Evolutionary conservation across 2,113 vertebrate species (phyloP).

Genomic region (Arenaria interpres): DNA sequence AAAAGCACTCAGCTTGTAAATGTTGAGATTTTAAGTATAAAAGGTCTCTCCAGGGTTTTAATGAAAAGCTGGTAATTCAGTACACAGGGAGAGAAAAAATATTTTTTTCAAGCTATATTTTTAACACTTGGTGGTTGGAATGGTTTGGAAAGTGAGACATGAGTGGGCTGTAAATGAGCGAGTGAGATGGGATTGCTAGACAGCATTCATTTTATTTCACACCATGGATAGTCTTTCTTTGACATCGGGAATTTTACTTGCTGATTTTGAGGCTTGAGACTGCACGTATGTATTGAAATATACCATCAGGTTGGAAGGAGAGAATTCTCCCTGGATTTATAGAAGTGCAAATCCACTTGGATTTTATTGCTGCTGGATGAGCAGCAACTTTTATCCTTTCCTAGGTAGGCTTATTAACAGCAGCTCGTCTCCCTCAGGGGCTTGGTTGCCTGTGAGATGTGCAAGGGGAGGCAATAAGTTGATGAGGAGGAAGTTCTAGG

Average conservation of each 20-base stretch:
- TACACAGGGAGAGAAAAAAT: background rate
- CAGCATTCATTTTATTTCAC: constrained; percentile 61
- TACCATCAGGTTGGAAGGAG: background rate
- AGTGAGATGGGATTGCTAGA: constrained; percentile 45
- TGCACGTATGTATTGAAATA: background rate
- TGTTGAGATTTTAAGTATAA: constrained; percentile 41
- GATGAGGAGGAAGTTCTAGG: background rate
- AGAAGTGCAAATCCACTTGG: constrained; percentile 25
- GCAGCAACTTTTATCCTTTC: constrained; percentile 8
- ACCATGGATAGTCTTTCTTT: constrained; percentile 60
- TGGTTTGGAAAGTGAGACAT: constrained; percentile 54
- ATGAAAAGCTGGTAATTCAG: constrained; percentile 49
- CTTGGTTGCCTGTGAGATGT: background rate
- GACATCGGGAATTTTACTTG: constrained; percentile 71
- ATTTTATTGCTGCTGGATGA: constrained; percentile 21
- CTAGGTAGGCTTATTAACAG: background rate
- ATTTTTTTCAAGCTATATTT: constrained; percentile 1
- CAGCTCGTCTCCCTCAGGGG: background rate
- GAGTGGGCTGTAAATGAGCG: constrained; percentile 40
- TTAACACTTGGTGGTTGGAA: constrained; percentile 43
- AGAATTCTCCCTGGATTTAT: constrained; percentile 42
- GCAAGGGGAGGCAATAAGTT: background rate
- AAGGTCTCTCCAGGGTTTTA: constrained; percentile 49
- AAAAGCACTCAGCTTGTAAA: constrained; percentile 66
- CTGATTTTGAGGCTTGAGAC: constrained; percentile 57